These are phyloP conservation scores for Pachypanchax playfairii DNA, from an alignment of 2,113 vertebrate genomes.

Conservation along the genomic window DNA sequence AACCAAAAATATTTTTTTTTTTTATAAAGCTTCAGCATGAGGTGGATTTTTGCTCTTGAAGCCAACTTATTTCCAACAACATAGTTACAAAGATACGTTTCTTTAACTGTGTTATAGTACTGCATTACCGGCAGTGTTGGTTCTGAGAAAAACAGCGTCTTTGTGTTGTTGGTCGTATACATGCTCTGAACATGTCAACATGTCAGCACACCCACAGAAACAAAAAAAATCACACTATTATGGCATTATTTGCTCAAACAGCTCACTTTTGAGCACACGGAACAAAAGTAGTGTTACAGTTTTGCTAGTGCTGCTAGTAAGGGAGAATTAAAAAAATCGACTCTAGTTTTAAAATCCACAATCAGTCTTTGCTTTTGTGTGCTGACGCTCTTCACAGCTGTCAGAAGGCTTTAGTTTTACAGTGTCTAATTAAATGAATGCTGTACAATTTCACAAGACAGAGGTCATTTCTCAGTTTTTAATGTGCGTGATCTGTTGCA, in stretches of 20 bases:
- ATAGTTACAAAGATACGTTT: background rate
- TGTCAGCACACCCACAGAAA: background rate
- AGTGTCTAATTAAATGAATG: slow-evolving; percentile 7
- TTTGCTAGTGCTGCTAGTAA: background rate
- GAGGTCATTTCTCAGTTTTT: background rate
- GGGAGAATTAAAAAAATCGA: slow-evolving; percentile 1
- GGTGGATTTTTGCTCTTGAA: background rate
- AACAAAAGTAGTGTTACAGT: background rate
- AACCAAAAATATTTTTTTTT: too few relatives aligned
- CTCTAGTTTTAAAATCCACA: background rate
- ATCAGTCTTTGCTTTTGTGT: background rate
- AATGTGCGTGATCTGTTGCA: background rate
- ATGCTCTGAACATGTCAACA: background rate
- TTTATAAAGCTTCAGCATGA: background rate
- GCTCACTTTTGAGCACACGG: background rate
- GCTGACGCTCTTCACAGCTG: background rate
- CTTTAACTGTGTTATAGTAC: background rate
- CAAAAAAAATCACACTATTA: too few relatives aligned
- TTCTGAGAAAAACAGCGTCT: background rate
- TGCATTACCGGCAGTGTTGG: background rate
- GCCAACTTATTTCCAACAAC: background rate
- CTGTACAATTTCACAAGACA: background rate
- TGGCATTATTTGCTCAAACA: background rate
- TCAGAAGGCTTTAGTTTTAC: slow-evolving; percentile 3
- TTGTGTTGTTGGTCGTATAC: background rate